Base-by-base conservation (phyloP, 2,888 invertebrate species). In the Meteorus colon region DNA sequence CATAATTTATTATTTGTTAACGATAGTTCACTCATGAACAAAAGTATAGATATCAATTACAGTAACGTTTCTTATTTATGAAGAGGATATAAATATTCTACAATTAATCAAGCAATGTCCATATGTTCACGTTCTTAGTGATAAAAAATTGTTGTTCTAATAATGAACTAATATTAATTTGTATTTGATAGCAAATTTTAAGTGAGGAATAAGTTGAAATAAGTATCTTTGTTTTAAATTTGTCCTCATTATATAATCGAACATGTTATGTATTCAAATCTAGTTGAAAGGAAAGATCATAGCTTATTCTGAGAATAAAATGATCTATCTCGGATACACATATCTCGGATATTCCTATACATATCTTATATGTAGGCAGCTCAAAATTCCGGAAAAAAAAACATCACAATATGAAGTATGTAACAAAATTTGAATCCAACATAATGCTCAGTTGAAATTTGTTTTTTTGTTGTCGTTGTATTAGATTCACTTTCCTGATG, bases 341-440 rank as follows among this genome's bases (percentile, higher is more conserved):
- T 29, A 63, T 16, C n/a, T n/a, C n/a, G n/a, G n/a, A 6, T 34
- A 29, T 4, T 63, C 4, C 14, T 29, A n/a, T 63, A 34, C 27
- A 62, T 29, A 34, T 63, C n/a, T 63, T 63, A 16, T 63, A 34
- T n/a, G 6, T 63, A n/a, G 19, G 34, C 63, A 63, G 59, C 24
- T 27, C 19, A 2, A 27, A 4, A 59, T 4, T 59, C 10, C 27
- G 24, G 12, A 60, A 60, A 27, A 19, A 12, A n/a, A 27, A 60
- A 60, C 2, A 60, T 14, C 4, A 60, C 14, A 60, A 6, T 31
- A 14, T 14, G 8, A 24, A 60, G 27, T 24, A 31, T 27, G 10
- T 2, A 60, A 27, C 14, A 24, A 27, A 60, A 4, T 60, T 24
- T 24, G 5, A 27, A 60, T 60, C n/a, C 16, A 14, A 29, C n/a